Percentiles rank a stretch among this genome's conserved stretches.
Evolutionary conservation across 1,140 invertebrate genomes (phyloP).

Genomic region (Meteorus sp.): DNA sequence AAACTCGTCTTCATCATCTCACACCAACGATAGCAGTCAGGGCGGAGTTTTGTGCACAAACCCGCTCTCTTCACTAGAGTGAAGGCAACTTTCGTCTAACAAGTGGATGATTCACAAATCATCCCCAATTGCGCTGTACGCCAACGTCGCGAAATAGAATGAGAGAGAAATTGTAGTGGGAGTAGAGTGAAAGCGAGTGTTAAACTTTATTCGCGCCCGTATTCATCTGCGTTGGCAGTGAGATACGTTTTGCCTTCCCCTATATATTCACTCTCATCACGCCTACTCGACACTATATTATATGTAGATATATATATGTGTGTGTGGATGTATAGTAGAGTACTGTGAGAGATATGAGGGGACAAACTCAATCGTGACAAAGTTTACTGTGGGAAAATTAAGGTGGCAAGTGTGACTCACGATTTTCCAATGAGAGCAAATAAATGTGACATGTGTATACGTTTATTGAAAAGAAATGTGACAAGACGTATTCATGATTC

Average conservation of each 20-base stretch:
- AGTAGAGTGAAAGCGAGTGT: not conserved
- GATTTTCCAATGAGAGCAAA: constrained; percentile 2
- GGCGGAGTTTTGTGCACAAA: not conserved
- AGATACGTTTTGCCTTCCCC: constrained; percentile 6
- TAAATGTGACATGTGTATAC: constrained; percentile 3
- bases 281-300: not conserved
- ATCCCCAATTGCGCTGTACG: constrained; percentile 38
- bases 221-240: constrained; percentile 18
- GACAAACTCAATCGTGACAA: constrained; percentile 15
- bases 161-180: not conserved
- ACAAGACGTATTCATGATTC: no score
- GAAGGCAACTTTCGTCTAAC: constrained; percentile 43
- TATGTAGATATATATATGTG: not conserved
- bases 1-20: not conserved
- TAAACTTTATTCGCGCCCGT: constrained; percentile 27
- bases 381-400: constrained; percentile 25
- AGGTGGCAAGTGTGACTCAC: constrained; percentile 22
- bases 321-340: no score
- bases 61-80: constrained; percentile 5
- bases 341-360: no score
- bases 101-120: constrained; percentile 52
- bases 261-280: not conserved
- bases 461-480: no score
- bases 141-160: not conserved
- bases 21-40: not conserved